Evolutionary conservation across 2,797 vertebrate species (phyloP), one percentile per base, ranked within the genome.

Genomic region (Diceros bicornis): DNA sequence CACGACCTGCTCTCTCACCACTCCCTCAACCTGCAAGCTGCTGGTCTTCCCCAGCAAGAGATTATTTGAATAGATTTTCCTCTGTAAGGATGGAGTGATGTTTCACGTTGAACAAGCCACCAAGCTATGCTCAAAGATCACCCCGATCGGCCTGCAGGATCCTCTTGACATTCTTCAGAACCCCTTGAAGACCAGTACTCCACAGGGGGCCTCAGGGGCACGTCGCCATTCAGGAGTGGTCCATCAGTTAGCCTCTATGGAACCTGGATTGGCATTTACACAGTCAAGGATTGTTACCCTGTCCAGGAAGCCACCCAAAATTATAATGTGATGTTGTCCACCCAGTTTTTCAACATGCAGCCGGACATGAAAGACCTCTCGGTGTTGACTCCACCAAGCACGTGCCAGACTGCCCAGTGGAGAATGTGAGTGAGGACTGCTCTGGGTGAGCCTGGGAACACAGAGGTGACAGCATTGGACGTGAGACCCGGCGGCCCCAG

Each of bases 101-200:
- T 99, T 99, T 98, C 99, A 99, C 99, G 99, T 99, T 52, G 99
- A 99, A 75, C 99, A 99, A 98, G 99, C 99, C 81, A 99, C 99
- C 59, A 99, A 99, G 89, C 98, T 98, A 50, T 99, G 99, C 95
- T 98, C 99, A 0, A 99, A 99, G 98, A 97, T 99, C 3, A 75
- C 99, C 81, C 98, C 99, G 97, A 98, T 97, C 0, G 99, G 99
- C 21, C 97, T 98, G 2, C 99, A 99, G 99, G 99, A 99, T 98
- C 99, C 99, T 7, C 99, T 99, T 50, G 99, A 99, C 98, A 99
- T 99, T 98, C 99, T 99, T 0, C 95, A 98, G 93, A 99, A 99
- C 96, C 99, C 99, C 41, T 99, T 0, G 99, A 99, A 98, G 99
- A 99, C 98, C 99, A 99, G 95, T 99, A 99, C 96, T 98, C 99